Evolutionary conservation across 2,888 invertebrate genomes (phyloP), one percentile per base, ranked within the genome.

Genomic region (Lepas anatifera): DNA sequence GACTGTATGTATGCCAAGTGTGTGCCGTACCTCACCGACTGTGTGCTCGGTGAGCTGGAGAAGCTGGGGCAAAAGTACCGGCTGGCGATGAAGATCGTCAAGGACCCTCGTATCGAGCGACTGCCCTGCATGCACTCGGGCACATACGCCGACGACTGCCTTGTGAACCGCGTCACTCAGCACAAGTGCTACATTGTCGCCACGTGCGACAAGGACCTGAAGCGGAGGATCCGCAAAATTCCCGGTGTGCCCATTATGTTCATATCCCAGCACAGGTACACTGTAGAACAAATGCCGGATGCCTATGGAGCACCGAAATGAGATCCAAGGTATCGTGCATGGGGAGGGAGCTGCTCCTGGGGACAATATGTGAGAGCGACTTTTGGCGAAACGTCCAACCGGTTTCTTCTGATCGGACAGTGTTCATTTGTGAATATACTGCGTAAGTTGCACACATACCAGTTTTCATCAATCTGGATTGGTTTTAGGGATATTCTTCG

Each of bases 171-270:
- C 76, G 90, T 99, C 1, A 94, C 89, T 6, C 79, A 98, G 85
- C 97, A 98, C 80, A 99, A 99, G 79, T 99, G 98, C 83, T 99
- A 97, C 79, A 98, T 99, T 77, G 97, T 99, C 43, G 99, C 96
- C 1, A 99, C 99, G 22, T 98, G 97, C 83, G 99, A 99, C 81
- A 96, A 92, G 80, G 99, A 98, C 80, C 84, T 99, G 72, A 96
- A 95, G 80, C 84, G 93, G 77, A 85, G 99, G 77, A 92, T 99
- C 74, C 83, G 99, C 70, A 99, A 99, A 83, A 92, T 99, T 75
- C 96, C 98, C 0, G 99, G 99, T 67, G 97, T 99, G 4, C 99
- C 99, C 0, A 96, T 99, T 73, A 96, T 99, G 97, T 97, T 89
- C 83, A 90, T 99, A 64, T 86, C 92, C 0, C 89, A 94, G 75